Evolutionary conservation across 2,888 invertebrate genomes (phyloP), one percentile per base, ranked within the genome.

Genomic region (Tortricodes alternella): DNA sequence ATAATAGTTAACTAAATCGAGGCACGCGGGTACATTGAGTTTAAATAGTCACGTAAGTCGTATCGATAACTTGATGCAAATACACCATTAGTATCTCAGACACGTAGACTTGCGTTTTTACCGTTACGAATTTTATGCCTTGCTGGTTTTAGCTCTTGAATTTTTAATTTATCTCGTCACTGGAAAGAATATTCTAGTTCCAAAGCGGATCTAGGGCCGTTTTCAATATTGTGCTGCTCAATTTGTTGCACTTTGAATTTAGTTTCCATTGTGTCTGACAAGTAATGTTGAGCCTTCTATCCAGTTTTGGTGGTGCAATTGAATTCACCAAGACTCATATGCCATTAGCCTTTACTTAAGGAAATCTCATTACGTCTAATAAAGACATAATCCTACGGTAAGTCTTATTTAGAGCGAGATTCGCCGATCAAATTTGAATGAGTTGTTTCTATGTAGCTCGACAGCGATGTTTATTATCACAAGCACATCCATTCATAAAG

Each of bases 71-170:
- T 62, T 49, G 56, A 62, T 59, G 61, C 53, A 64, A 50, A 56
- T 50, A 13, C 21, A 18, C 39, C 3, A 49, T 49, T 43, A 43
- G 61, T 63, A 70, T 62, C 63, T 58, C 60, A 58, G 58, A 61
- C 62, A 65, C 67, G 68, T 64, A 53, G 21, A 11, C 32, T 46
- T 24, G 16, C 53, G 51, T 46, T 49, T 62, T 53, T 64, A 62
- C 71, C 68, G 72, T 70, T 72, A 69, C 61, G 56, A 65, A 66
- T 58, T 56, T 62, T 58, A 58, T 59, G 57, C 46, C 16, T 56
- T 55, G 24, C 16, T 57, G 34, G 46, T 29, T 58, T 57, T 53
- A 57, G 53, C 11, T 21, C 6, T 29, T 44, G 49, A 49, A 56
- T 44, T 11, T 37, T 23, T 32, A 29, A 44, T 44, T 44, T 15